These are phyloP conservation scores for Arnoldichthys spilopterus DNA, from an alignment of 2,797 vertebrate species.

Conservation along the genomic window DNA sequence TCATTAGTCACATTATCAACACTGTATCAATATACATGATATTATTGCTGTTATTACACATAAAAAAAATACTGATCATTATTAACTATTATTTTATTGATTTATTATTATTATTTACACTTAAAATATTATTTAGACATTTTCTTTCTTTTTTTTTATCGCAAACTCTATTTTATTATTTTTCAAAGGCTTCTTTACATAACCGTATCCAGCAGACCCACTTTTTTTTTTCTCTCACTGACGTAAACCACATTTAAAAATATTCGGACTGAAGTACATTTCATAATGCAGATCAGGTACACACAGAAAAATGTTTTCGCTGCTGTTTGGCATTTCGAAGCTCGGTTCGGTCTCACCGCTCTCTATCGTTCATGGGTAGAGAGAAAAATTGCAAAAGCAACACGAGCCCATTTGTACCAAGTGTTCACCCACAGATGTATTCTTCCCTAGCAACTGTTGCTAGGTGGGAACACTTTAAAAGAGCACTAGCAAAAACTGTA, in stretches of 20 bases:
- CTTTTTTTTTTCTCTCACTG: not conserved
- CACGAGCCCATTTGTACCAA: too few species aligned
- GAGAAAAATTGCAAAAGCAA: too few species aligned
- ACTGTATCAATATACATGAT: not conserved
- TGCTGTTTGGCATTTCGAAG: constrained; percentile 51
- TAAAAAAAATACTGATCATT: too few species aligned
- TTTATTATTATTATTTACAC: not conserved
- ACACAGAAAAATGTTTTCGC: constrained; percentile 29
- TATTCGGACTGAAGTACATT: constrained; percentile 46
- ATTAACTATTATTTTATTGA: not conserved
- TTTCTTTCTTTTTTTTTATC: not conserved
- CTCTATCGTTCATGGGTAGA: too few species aligned
- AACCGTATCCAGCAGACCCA: constrained; percentile 1
- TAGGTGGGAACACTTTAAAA: too few species aligned
- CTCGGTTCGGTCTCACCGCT: not conserved
- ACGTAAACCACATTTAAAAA: not conserved
- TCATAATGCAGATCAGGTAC: constrained; percentile 44
- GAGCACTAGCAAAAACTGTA: too few species aligned
- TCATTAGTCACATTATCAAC: not conserved
- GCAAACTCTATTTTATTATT: not conserved
- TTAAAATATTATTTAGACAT: not conserved
- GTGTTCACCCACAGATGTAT: too few species aligned
- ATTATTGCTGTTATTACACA: not conserved
- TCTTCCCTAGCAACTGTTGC: too few species aligned
- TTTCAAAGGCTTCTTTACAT: not conserved